Evolutionary conservation across 2,888 invertebrate species (phyloP), one percentile per base, ranked within the genome.

Genomic region (Proisotoma minuta): DNA sequence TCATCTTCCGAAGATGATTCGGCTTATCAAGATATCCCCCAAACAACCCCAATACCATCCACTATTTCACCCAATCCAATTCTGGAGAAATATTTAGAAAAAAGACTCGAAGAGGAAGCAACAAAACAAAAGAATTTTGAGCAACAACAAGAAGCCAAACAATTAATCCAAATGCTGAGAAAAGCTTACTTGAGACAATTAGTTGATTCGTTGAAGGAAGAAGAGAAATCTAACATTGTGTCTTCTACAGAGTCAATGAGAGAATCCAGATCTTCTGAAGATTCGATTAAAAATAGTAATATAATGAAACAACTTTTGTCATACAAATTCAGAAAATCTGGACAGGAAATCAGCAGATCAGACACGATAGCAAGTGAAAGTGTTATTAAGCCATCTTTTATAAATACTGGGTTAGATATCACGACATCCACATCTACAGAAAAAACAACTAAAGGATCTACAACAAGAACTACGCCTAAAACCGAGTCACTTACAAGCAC

Each of bases 151-250:
- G 63, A 67, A 57, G 61, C 63, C 3, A 54, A 66, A 27, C 61
- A 63, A 43, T 39, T 66, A 8, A 51, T 66, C 12, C 63, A 66
- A 57, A 48, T 66, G 27, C 50, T 66, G 15, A 53, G 66, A 3
- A 63, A 63, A 28, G 63, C 66, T 1, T 66, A 66, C 29, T 22
- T 66, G 4, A 60, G 63, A 39, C 66, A 66, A 59, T 59, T 66
- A 18, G 63, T 66, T 2, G 56, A 60, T 10, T 63, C 63, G 15
- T 24, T 66, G 15, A 63, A 63, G 43, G 62, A 56, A 28, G 66
- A 66, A 40, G 61, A 61, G 28, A 34, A 47, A 34, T 5, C 53
- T 27, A 60, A 8, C 5, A 1, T 12, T 23, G 3, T 4, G 3
- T 28, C 62, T 4, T 49, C 57, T 3, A 40, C 54, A 20, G 57